phyloP scores from a whole-genome alignment of 2,888 invertebrate genomes.

The Scaptomyza flava region DNA sequence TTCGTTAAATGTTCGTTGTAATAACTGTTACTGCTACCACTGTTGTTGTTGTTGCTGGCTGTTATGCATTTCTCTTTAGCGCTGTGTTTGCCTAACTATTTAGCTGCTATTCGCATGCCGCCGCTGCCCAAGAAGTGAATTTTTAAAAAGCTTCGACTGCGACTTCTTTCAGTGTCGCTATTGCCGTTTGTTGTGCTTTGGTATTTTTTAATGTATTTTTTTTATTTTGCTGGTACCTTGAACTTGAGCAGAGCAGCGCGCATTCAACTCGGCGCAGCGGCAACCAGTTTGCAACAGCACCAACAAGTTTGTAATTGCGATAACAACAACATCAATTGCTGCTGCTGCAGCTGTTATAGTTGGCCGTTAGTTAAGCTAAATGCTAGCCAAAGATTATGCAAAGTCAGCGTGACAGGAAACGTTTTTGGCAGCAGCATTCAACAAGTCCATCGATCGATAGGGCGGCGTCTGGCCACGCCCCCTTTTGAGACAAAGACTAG shows the following conservation, averaged over 20 bases:
- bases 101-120: slow-evolving; percentile 55
- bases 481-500: slow-evolving; percentile 1
- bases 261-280: slow-evolving; percentile 61
- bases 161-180: slow-evolving; percentile 9
- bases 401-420: slow-evolving; percentile 66
- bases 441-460: slow-evolving; percentile 23
- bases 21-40: slow-evolving; percentile 7
- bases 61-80: slow-evolving; percentile 75
- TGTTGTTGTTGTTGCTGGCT: slow-evolving; percentile 10
- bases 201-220: slow-evolving; percentile 11
- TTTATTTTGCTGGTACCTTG: slow-evolving; percentile 65
- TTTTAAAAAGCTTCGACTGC: slow-evolving; percentile 15
- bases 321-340: slow-evolving; percentile 17
- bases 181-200: slow-evolving; percentile 9
- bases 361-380: slow-evolving; percentile 32
- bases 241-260: slow-evolving; percentile 65
- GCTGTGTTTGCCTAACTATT: slow-evolving; percentile 45
- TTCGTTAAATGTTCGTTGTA: slow-evolving; percentile 39
- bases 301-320: slow-evolving; percentile 72
- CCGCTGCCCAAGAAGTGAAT: slow-evolving; percentile 19
- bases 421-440: slow-evolving; percentile 30
- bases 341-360: slow-evolving; percentile 19
- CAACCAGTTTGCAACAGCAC: slow-evolving; percentile 72
- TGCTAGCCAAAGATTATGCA: slow-evolving; percentile 65
- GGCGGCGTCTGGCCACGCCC: slow-evolving; percentile 39